These are phyloP conservation scores for Ashinkailepas kermadecensis DNA, from an alignment of 2,888 invertebrate species.

Conservation along the genomic window DNA sequence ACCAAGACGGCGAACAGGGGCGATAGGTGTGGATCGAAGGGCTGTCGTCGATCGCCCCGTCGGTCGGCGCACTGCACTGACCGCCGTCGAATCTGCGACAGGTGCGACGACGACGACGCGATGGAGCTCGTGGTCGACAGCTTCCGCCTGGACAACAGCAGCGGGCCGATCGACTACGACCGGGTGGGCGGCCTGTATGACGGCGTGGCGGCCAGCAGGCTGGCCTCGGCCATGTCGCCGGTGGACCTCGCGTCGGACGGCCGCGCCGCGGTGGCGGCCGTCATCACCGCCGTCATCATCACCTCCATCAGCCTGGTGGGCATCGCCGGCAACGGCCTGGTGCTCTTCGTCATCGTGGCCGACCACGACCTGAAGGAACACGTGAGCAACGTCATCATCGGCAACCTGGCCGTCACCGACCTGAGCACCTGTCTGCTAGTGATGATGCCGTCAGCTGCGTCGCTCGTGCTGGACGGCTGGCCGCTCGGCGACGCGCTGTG, in stretches of 20 bases:
- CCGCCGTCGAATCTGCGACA: too few species aligned
- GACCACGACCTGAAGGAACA: slow-evolving; percentile 18
- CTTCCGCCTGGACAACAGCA: background rate
- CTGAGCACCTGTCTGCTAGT: slow-evolving; percentile 25
- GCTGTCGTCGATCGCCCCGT: too few species aligned
- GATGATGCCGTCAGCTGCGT: slow-evolving; percentile 25
- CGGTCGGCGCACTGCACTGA: too few species aligned
- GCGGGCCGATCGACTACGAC: too few species aligned
- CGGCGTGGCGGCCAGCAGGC: background rate
- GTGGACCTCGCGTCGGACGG: background rate
- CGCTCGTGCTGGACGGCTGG: slow-evolving; percentile 25
- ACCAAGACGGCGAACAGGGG: too few species aligned
- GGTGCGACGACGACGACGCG: background rate
- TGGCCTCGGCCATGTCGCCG: background rate
- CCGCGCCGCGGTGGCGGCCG: background rate
- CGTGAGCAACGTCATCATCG: slow-evolving; percentile 26
- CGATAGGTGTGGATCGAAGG: too few species aligned
- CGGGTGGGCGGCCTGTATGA: too few species aligned
- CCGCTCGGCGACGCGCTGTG: slow-evolving; percentile 24
- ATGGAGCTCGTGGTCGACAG: background rate
- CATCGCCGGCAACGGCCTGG: slow-evolving; percentile 25
- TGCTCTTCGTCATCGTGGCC: slow-evolving; percentile 16
- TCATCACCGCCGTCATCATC: background rate
- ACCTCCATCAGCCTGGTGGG: slow-evolving; percentile 13
- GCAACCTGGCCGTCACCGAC: slow-evolving; percentile 27